A percentile compares a stretch with the other conserved stretches of the same genome.
Evolutionary conservation across 2,888 invertebrate species (phyloP).

Genomic region (Notocelia uddmanniana): DNA sequence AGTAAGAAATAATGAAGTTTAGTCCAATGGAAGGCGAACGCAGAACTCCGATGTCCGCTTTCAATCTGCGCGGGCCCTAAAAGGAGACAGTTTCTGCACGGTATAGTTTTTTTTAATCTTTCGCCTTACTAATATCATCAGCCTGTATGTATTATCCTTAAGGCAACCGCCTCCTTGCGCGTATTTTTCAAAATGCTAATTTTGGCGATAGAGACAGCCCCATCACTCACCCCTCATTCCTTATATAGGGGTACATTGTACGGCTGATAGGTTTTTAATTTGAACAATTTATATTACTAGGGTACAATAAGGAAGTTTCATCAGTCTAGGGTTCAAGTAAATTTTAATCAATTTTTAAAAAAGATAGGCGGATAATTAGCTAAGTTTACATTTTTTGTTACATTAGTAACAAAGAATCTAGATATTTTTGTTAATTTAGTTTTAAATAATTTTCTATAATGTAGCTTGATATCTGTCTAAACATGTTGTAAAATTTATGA

Average conservation of each 20-base stretch:
- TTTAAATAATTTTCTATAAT: too few species aligned
- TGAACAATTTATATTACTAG: slow-evolving; percentile 27
- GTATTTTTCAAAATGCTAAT: slow-evolving; percentile 54
- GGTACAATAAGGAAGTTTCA: neutral
- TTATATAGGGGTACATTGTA: slow-evolving; percentile 18
- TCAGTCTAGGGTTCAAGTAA: neutral
- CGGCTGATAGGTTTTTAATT: slow-evolving; percentile 35
- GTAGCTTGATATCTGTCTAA: neutral
- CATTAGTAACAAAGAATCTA: too few species aligned
- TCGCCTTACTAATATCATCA: neutral
- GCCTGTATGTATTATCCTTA: neutral
- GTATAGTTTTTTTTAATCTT: too few species aligned
- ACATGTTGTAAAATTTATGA: neutral
- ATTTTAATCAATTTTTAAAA: neutral
- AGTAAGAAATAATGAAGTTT: too few species aligned
- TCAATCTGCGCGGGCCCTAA: too few species aligned
- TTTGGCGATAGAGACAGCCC: slow-evolving; percentile 49
- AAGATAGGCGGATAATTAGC: too few species aligned
- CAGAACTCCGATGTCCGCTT: too few species aligned
- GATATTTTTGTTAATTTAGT: too few species aligned
- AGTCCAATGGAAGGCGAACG: too few species aligned
- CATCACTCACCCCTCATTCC: slow-evolving; percentile 49
- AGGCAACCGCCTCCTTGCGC: neutral
- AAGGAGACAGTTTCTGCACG: too few species aligned
- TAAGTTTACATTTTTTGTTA: too few species aligned